Evolutionary conservation across 1,140 invertebrate genomes (phyloP).

Genomic region (Lasioglossum baleicum): DNA sequence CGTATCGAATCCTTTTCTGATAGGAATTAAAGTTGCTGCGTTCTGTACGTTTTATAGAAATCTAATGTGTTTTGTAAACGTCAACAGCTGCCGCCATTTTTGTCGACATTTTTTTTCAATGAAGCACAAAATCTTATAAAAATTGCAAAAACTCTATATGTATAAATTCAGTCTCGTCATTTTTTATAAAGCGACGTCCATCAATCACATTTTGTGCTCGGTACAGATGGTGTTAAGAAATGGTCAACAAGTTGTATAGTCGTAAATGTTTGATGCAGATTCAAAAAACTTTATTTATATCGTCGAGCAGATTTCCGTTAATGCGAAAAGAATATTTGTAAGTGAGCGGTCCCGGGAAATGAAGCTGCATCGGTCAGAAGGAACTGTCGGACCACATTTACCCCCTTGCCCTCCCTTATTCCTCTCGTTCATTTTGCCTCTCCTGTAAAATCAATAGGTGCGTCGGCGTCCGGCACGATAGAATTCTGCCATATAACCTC

Average conservation of each 20-base stretch:
- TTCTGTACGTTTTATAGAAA: neutral
- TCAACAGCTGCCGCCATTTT: neutral
- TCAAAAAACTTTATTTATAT: too few species aligned
- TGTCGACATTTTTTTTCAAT: too few species aligned
- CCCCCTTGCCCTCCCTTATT: conserved; percentile 62
- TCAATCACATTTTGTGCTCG: too few species aligned
- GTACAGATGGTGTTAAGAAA: neutral
- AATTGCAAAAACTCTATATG: too few species aligned
- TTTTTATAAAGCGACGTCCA: too few species aligned
- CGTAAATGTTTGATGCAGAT: too few species aligned
- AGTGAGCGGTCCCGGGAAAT: conserved; percentile 30
- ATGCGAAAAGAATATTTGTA: conserved; percentile 1
- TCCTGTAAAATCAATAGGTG: conserved; percentile 76
- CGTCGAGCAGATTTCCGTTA: neutral
- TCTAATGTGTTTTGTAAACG: neutral
- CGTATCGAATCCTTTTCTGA: conserved; percentile 9
- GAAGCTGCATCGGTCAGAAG: conserved; percentile 62
- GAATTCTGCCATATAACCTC: conserved; percentile 54
- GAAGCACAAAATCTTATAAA: too few species aligned
- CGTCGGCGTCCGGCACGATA: conserved; percentile 60
- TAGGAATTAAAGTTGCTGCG: neutral
- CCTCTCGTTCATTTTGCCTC: conserved; percentile 64
- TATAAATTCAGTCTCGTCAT: too few species aligned
- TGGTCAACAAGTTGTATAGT: neutral
- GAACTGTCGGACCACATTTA: conserved; percentile 64